Evolutionary conservation across 2,113 vertebrate species (phyloP), one percentile per base, ranked within the genome.

Genomic region (Quiscalus mexicanus): DNA sequence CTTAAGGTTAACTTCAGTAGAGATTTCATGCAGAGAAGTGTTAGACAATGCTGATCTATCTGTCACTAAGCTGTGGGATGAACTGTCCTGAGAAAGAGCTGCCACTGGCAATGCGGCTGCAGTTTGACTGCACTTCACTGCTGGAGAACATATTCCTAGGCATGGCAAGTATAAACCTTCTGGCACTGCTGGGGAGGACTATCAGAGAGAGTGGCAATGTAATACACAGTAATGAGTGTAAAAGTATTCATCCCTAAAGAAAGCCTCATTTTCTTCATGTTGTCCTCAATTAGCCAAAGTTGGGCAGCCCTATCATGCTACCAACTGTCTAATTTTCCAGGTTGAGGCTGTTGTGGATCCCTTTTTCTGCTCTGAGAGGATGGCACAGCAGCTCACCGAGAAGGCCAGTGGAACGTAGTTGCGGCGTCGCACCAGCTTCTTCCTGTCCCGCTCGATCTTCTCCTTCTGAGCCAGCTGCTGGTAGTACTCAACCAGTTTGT

Each of bases 401-500:
- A 99, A 99, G 6, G 99, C 99, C 95, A 99, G 93, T 4, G 99
- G 99, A 98, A 99, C 99, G 93, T 99, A 99, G 84, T 99, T 99
- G 76, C 99, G 98, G 91, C 99, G 99, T 18, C 99, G 98, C 67
- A 98, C 99, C 97, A 99, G 87, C 96, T 99, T 99, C 98, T 99
- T 99, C 75, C 99, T 96, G 97, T 99, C 99, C 55, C 99, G 97
- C 90, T 99, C 99, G 21, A 99, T 98, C 96, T 99, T 99, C 97
- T 99, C 99, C 76, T 99, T 98, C 97, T 99, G 99, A 84, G 99
- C 99, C 97, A 99, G 95, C 85, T 99, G 99, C 96, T 99, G 99
- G 95, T 99, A 99, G 98, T 99, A 99, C 96, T 99, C 99, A 21
- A 99, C 98, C 96, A 99, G 97, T 76, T 99, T 99, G 97, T 99